phyloP scores from a whole-genome alignment of 2,797 vertebrate genomes.

The Pantherophis vulpinus region DNA sequence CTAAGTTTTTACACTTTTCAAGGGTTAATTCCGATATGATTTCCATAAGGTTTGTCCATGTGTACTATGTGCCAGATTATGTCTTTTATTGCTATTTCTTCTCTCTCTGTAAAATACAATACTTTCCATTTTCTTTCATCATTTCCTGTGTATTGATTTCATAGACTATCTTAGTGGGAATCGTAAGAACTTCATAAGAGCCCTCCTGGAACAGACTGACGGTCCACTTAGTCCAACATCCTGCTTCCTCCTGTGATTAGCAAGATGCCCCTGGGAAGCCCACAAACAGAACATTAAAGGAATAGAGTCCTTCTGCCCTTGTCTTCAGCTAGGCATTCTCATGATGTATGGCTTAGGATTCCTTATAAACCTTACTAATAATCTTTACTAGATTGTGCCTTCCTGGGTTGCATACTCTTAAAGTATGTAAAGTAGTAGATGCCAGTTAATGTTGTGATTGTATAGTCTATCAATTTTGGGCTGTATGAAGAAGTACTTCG shows the following conservation, averaged over 20 bases:
- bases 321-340: neutral
- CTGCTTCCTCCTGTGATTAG: neutral
- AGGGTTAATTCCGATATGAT: neutral
- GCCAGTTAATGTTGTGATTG: neutral
- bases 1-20: neutral
- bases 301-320: neutral
- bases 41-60: neutral
- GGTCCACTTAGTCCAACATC: neutral
- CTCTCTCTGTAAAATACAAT: neutral
- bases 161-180: neutral
- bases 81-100: neutral
- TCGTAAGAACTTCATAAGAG: neutral
- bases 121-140: neutral
- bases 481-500: neutral
- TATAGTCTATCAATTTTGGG: neutral
- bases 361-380: neutral
- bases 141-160: constrained; percentile 14
- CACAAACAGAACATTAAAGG: neutral
- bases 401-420: neutral
- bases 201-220: neutral
- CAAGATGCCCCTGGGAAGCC: neutral
- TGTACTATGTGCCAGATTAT: neutral
- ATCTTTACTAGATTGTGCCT: neutral
- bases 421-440: neutral
- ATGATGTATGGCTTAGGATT: neutral